Evolutionary conservation across 1,140 invertebrate species (phyloP).

Genomic region (Drosophila albomicans): DNA sequence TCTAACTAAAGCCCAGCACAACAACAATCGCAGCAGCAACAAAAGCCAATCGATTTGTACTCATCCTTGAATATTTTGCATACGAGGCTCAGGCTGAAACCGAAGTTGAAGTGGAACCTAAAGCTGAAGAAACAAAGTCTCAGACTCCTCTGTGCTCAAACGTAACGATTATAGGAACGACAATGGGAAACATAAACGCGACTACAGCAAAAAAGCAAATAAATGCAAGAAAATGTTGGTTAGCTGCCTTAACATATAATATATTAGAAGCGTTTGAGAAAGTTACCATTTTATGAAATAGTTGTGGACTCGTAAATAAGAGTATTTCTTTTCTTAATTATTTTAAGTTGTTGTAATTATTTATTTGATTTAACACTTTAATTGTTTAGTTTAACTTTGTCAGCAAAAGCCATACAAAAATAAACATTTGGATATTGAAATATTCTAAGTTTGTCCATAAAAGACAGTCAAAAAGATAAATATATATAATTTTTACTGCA

Average conservation of each 20-base stretch:
- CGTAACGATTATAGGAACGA: conserved; percentile 27
- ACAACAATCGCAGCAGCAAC: conserved; percentile 13
- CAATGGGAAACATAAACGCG: conserved; percentile 12
- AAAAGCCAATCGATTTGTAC: conserved; percentile 67
- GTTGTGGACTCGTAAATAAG: no score
- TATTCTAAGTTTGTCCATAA: no score
- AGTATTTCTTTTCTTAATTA: no score
- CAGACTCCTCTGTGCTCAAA: background rate
- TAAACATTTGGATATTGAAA: no score
- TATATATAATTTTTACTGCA: no score
- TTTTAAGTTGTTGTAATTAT: no score
- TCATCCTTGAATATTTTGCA: conserved; percentile 63
- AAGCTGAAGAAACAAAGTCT: background rate
- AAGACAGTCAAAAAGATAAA: no score
- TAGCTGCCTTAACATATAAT: background rate
- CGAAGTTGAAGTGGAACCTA: background rate
- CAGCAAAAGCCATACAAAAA: no score
- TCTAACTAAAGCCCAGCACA: conserved; percentile 70
- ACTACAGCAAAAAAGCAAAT: background rate
- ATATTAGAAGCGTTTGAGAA: background rate
- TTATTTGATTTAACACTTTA: no score
- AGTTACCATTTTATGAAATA: no score
- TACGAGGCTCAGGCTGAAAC: conserved; percentile 34
- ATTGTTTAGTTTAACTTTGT: no score
- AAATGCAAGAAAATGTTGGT: background rate